Evolutionary conservation across 2,797 vertebrate genomes (phyloP).

Genomic region (Limnodromus scolopaceus): DNA sequence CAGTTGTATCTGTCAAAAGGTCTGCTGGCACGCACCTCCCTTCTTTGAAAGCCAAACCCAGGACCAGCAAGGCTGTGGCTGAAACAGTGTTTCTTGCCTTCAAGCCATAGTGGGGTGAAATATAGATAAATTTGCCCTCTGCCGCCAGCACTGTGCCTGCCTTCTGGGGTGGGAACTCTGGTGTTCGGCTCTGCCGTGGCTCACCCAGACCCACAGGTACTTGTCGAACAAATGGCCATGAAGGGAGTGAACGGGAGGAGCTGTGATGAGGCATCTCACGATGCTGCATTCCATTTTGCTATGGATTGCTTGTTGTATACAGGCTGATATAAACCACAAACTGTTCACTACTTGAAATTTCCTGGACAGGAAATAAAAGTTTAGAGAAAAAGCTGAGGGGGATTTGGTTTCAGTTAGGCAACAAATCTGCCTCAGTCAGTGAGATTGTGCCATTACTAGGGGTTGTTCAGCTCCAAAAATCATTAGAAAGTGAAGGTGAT

Average conservation of each 20-base stretch:
- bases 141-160: neutral
- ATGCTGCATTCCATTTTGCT: neutral
- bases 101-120: neutral
- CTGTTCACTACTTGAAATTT: neutral
- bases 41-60: neutral
- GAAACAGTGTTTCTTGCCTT: neutral
- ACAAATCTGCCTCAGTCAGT: neutral
- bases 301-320: neutral
- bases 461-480: neutral
- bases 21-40: neutral
- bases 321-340: neutral
- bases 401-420: neutral
- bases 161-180: neutral
- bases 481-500: neutral
- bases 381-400: neutral
- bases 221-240: neutral
- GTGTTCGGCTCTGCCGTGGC: neutral
- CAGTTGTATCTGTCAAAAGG: neutral
- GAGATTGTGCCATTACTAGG: neutral
- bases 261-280: rapidly evolving
- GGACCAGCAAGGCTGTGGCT: neutral
- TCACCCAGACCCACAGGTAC: rapidly evolving
- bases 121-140: neutral
- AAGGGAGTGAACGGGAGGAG: neutral
- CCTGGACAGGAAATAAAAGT: neutral